These are phyloP conservation scores for Bubo scandiacus DNA, from an alignment of 2,113 vertebrate species.

Conservation along the genomic window DNA sequence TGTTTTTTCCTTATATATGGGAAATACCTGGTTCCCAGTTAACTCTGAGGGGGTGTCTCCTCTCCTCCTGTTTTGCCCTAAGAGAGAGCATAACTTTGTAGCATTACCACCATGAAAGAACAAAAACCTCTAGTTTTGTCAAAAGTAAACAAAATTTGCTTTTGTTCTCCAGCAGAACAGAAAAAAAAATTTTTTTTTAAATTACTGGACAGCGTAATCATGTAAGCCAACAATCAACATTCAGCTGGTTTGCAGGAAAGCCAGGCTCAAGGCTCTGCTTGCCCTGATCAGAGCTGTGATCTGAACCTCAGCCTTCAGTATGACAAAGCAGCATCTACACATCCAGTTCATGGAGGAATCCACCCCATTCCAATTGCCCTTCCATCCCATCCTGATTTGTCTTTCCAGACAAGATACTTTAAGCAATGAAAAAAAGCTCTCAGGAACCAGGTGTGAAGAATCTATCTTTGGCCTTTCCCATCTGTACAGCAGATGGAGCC, in stretches of 20 bases:
- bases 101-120: not conserved
- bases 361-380: not conserved
- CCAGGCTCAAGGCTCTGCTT: not conserved
- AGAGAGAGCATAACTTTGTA: not conserved
- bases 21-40: not conserved
- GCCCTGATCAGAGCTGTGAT: not conserved
- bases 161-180: not conserved
- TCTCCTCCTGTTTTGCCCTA: not conserved
- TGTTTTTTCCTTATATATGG: not conserved
- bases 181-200: not conserved
- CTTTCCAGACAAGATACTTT: not conserved
- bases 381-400: not conserved
- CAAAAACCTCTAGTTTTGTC: not conserved
- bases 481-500: not conserved
- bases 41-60: not conserved
- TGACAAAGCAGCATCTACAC: not conserved
- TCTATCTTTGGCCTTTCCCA: not conserved
- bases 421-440: not conserved
- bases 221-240: not conserved
- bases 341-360: not conserved
- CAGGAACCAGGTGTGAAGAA: not conserved
- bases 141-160: not conserved
- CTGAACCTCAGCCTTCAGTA: not conserved
- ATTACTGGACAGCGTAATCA: not conserved
- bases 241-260: not conserved